Conservation (phyloP, 2,888 invertebrate genomes). For the Spatulosminthurus flaviceps region DNA sequence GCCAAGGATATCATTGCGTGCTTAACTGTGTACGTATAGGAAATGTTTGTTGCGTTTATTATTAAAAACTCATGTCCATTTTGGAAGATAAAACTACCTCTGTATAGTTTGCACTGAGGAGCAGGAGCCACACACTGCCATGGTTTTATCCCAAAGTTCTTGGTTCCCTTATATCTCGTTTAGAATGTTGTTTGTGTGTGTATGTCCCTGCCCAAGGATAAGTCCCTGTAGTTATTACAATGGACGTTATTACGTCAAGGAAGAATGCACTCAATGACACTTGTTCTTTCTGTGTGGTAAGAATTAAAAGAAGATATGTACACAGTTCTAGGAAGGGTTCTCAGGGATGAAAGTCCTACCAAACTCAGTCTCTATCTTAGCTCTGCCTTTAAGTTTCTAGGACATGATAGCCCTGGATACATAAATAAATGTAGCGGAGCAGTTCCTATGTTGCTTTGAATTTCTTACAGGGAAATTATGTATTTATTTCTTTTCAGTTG, state of each 20-base stretch:
- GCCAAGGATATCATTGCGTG: slow-evolving; percentile 7
- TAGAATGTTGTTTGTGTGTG: too few species aligned
- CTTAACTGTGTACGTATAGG: neutral
- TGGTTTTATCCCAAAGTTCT: too few species aligned
- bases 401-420: neutral
- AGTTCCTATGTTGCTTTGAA: neutral
- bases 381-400: neutral
- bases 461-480: neutral
- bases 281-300: neutral
- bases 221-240: neutral
- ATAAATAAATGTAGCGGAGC: neutral
- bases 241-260: slow-evolving; percentile 13
- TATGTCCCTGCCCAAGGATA: too few species aligned
- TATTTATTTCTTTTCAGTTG: too few species aligned
- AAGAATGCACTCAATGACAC: slow-evolving; percentile 7
- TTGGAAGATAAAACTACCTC: too few species aligned
- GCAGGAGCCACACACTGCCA: too few species aligned
- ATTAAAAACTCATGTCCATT: slow-evolving; percentile 3
- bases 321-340: too few species aligned
- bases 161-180: too few species aligned
- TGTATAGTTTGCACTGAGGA: too few species aligned
- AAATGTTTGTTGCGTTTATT: slow-evolving; percentile 10
- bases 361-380: neutral
- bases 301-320: neutral
- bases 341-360: too few species aligned